Evolutionary conservation across 2,113 vertebrate species (phyloP).

Genomic region (Sphyrna mokarran): DNA sequence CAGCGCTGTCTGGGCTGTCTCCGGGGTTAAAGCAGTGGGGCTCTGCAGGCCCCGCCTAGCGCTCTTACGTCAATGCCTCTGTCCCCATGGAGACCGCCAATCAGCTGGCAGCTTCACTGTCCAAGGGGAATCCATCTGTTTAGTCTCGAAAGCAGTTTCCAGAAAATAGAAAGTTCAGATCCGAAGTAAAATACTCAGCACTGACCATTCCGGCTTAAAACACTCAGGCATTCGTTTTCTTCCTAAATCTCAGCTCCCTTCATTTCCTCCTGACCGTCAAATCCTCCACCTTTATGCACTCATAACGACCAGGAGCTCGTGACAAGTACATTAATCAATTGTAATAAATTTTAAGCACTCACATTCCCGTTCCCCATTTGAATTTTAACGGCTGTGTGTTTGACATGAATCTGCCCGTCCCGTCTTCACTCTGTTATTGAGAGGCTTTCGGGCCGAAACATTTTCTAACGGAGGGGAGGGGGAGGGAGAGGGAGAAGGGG

Average conservation of each 20-base stretch:
- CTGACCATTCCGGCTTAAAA: background rate
- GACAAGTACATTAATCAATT: background rate
- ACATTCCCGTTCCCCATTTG: background rate
- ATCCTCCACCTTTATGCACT: background rate
- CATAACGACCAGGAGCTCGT: background rate
- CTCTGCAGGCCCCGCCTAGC: background rate
- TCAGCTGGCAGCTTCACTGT: background rate
- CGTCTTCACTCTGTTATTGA: background rate
- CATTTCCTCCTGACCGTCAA: background rate
- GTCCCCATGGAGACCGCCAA: slow-evolving; percentile 14
- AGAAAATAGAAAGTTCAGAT: background rate
- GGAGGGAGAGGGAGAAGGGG: no score
- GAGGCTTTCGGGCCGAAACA: background rate
- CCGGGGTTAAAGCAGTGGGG: background rate
- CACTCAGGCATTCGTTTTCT: background rate
- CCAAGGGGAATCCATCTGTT: slow-evolving; percentile 6
- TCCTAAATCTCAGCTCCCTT: background rate
- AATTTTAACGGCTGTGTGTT: background rate
- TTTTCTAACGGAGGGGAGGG: background rate
- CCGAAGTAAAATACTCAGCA: background rate
- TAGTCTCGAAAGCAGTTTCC: background rate
- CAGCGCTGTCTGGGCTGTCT: background rate
- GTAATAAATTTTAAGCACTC: background rate
- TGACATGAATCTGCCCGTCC: background rate
- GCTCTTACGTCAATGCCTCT: background rate